A percentile compares a stretch with the other conserved stretches of the same genome.
Evolutionary conservation across 2,113 vertebrate species (phyloP).

Genomic region (Zosterops lateralis): DNA sequence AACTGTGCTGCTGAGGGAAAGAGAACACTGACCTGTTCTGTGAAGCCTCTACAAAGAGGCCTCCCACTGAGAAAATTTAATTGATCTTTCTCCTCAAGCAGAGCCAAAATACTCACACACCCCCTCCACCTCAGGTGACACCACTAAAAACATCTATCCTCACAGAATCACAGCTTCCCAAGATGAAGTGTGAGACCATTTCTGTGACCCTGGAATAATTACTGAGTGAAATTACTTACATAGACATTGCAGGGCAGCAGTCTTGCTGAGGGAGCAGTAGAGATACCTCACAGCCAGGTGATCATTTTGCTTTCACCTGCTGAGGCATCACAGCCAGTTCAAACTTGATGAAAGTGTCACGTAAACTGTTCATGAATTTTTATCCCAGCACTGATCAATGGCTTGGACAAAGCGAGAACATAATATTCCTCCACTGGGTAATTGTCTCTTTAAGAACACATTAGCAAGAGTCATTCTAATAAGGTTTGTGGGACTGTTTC

Average conservation of each 20-base stretch:
- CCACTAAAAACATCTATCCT: neutral
- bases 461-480: neutral
- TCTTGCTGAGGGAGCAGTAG: neutral
- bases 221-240: neutral
- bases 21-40: neutral
- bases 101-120: neutral
- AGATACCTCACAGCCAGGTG: neutral
- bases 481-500: neutral
- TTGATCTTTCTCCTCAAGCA: neutral
- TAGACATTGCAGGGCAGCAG: neutral
- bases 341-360: neutral
- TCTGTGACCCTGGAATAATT: neutral
- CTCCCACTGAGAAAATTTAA: neutral
- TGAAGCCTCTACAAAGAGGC: neutral
- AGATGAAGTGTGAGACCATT: neutral
- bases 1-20: neutral
- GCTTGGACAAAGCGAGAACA: neutral
- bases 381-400: neutral
- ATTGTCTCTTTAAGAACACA: neutral
- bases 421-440: neutral
- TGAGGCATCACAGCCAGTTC: neutral
- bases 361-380: neutral
- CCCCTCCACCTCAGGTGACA: neutral
- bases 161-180: neutral
- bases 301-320: neutral